These are phyloP conservation scores for Egretta garzetta DNA, from an alignment of 2,113 vertebrate genomes.

Conservation along the genomic window DNA sequence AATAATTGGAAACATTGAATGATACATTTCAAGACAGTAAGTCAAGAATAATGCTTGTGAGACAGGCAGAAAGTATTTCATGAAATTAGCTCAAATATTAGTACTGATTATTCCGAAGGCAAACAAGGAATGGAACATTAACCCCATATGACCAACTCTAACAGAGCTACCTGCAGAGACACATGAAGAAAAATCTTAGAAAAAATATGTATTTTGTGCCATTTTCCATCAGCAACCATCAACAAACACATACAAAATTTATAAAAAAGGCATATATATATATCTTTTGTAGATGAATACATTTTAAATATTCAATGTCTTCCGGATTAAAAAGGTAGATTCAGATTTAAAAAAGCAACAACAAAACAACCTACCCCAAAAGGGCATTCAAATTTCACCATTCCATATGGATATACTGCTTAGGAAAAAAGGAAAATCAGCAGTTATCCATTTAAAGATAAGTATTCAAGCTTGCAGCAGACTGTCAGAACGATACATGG, in stretches of 20 bases:
- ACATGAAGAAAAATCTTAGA: background rate
- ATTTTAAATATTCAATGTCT: background rate
- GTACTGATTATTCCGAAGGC: background rate
- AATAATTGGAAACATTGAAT: background rate
- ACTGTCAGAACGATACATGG: background rate
- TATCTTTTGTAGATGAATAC: background rate
- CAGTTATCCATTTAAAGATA: background rate
- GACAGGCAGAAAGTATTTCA: background rate
- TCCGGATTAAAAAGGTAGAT: background rate
- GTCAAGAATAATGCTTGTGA: background rate
- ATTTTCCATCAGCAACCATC: background rate
- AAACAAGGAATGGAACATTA: background rate
- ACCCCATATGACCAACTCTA: background rate
- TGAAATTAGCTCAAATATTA: background rate
- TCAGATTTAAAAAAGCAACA: background rate
- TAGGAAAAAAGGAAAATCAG: background rate
- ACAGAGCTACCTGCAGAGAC: background rate
- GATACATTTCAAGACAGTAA: fast-evolving
- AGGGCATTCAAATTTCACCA: background rate
- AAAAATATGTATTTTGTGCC: background rate
- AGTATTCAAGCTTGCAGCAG: background rate
- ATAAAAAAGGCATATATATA: background rate
- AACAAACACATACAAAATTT: background rate
- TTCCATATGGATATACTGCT: background rate
- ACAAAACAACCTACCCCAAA: background rate